These are phyloP conservation scores for Pluvialis apricaria DNA, from an alignment of 2,113 vertebrate species.

Conservation along the genomic window DNA sequence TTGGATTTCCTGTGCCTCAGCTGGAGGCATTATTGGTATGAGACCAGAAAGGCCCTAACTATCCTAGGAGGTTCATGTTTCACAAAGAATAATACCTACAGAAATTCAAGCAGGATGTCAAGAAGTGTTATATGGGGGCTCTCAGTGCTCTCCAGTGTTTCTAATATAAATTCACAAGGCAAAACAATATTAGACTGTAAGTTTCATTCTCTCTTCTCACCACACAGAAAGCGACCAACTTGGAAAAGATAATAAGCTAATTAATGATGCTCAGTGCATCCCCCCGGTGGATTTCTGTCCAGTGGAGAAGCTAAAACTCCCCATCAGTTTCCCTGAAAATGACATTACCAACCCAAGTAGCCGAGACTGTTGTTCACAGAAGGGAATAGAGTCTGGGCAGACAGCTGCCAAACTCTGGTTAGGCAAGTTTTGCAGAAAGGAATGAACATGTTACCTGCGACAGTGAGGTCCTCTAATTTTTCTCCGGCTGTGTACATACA, in stretches of 20 bases:
- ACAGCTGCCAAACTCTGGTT: neutral
- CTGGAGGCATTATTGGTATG: slow-evolving; percentile 40
- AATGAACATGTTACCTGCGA: rapidly evolving
- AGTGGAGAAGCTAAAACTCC: neutral
- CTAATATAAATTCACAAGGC: neutral
- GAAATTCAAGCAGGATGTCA: slow-evolving; percentile 25
- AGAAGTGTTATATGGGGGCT: neutral
- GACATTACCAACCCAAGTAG: neutral
- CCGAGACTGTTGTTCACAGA: neutral
- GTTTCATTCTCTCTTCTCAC: neutral
- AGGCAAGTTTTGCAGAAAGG: neutral
- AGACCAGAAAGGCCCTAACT: slow-evolving; percentile 27
- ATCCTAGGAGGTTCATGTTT: slow-evolving; percentile 23
- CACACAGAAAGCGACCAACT: neutral
- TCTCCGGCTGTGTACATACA: neutral
- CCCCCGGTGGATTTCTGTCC: neutral
- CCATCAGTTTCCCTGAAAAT: neutral
- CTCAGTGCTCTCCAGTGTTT: neutral
- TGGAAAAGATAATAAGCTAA: neutral
- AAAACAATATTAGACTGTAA: neutral
- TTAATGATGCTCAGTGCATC: rapidly evolving
- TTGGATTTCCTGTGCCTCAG: slow-evolving; percentile 64
- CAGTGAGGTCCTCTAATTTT: neutral
- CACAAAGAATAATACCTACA: slow-evolving; percentile 22
- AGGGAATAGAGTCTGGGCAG: neutral